These are phyloP conservation scores for Thecophora atra DNA, from an alignment of 2,888 invertebrate species.

Conservation along the genomic window DNA sequence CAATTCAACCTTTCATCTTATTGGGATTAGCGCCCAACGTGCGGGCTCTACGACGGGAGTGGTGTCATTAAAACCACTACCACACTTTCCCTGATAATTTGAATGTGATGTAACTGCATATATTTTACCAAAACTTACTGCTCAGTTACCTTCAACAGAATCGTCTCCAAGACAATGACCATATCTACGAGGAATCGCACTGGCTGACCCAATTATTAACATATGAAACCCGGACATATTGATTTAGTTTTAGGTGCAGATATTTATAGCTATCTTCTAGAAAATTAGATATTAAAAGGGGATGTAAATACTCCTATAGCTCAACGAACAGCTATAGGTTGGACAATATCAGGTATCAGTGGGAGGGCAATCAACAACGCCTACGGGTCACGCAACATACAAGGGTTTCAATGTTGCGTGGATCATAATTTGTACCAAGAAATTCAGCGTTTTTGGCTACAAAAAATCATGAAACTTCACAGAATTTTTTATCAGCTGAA, in stretches of 20 bases:
- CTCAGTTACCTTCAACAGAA: neutral
- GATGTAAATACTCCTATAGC: constrained; percentile 2
- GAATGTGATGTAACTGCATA: neutral
- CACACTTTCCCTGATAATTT: too few relatives aligned
- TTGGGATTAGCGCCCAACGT: too few relatives aligned
- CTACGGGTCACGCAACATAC: neutral
- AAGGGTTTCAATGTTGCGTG: neutral
- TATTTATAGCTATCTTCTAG: constrained; percentile 8
- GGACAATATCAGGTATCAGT: constrained; percentile 4
- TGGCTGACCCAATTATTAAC: neutral
- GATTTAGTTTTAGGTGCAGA: neutral
- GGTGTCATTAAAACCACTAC: too few relatives aligned
- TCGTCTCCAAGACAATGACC: neutral
- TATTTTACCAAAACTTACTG: constrained; percentile 15
- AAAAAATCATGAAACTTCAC: constrained; percentile 12
- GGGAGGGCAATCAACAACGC: neutral
- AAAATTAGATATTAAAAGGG: neutral
- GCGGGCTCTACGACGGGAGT: too few relatives aligned
- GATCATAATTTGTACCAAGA: neutral
- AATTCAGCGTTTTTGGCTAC: constrained; percentile 29
- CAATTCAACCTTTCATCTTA: too few relatives aligned
- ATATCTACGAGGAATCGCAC: neutral
- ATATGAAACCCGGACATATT: constrained; percentile 8
- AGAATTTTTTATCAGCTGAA: constrained; percentile 16
- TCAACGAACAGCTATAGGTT: constrained; percentile 1